These are phyloP conservation scores for Sebastes taczanowskii DNA, from an alignment of 2,797 vertebrate species.

Conservation along the genomic window DNA sequence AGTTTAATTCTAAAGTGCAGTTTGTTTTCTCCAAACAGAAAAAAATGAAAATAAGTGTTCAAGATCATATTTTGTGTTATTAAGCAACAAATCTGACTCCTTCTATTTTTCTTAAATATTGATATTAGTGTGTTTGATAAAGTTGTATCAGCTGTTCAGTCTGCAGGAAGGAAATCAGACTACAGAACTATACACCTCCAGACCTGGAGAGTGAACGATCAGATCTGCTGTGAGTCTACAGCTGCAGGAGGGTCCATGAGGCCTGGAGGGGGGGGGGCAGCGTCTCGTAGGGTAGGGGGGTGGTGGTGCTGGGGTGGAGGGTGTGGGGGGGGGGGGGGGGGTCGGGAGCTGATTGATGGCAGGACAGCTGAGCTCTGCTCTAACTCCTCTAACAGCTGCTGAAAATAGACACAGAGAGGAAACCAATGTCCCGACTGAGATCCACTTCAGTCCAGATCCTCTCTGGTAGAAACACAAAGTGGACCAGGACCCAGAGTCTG, in stretches of 20 bases:
- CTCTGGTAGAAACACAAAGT: background rate
- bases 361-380: slow-evolving; percentile 80
- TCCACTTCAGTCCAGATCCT: background rate
- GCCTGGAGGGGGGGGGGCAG: background rate
- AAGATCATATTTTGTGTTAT: background rate
- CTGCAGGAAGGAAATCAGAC: no score
- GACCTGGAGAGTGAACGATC: background rate
- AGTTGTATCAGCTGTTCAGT: no score
- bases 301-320: no score
- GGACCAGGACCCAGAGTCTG: background rate
- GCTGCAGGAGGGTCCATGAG: background rate
- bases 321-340: accelerated
- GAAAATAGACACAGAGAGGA: slow-evolving; percentile 73
- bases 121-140: background rate
- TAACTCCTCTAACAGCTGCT: slow-evolving; percentile 77
- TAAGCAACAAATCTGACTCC: no score
- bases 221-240: background rate
- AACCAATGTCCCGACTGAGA: background rate
- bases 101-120: background rate
- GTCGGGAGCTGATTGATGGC: slow-evolving; percentile 73
- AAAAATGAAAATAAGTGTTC: no score
- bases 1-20: background rate
- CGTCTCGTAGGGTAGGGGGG: background rate
- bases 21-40: no score
- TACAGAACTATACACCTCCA: no score